A percentile compares a stretch with the other conserved stretches of the same genome.
These are phyloP conservation scores for Jordanella pulchra DNA, from an alignment of 2,797 vertebrate genomes.

Conservation along the genomic window DNA sequence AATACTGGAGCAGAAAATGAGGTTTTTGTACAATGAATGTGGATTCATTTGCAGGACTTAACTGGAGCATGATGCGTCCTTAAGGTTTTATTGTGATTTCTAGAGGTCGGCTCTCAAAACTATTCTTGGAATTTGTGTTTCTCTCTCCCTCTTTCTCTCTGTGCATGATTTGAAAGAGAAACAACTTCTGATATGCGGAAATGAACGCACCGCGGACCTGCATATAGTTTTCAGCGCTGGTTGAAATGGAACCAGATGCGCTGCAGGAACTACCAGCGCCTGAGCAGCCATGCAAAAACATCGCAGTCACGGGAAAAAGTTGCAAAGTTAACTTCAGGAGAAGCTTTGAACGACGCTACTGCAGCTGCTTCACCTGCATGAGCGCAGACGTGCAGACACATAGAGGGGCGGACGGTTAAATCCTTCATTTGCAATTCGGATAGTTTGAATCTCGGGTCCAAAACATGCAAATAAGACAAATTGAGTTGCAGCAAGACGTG, in stretches of 20 bases:
- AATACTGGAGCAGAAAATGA: constrained; percentile 43
- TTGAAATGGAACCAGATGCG: not conserved
- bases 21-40: constrained; percentile 14
- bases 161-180: constrained; percentile 17
- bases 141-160: not conserved
- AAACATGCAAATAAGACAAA: not conserved
- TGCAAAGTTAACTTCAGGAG: not conserved
- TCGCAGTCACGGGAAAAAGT: not conserved
- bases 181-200: constrained; percentile 33
- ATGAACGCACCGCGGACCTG: constrained; percentile 17
- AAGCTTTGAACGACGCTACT: not conserved
- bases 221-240: constrained; percentile 5
- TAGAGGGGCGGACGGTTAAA: not conserved
- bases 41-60: constrained; percentile 17
- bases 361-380: not conserved
- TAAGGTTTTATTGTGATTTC: constrained; percentile 25
- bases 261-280: not conserved
- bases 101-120: constrained; percentile 55
- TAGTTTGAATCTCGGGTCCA: too few relatives aligned
- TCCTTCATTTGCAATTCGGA: not conserved
- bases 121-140: constrained; percentile 19
- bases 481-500: not conserved
- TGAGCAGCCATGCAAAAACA: not conserved
- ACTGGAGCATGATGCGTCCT: constrained; percentile 28
- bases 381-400: not conserved